Conservation (phyloP, 2,888 invertebrate genomes). For the Eilema depressum region DNA sequence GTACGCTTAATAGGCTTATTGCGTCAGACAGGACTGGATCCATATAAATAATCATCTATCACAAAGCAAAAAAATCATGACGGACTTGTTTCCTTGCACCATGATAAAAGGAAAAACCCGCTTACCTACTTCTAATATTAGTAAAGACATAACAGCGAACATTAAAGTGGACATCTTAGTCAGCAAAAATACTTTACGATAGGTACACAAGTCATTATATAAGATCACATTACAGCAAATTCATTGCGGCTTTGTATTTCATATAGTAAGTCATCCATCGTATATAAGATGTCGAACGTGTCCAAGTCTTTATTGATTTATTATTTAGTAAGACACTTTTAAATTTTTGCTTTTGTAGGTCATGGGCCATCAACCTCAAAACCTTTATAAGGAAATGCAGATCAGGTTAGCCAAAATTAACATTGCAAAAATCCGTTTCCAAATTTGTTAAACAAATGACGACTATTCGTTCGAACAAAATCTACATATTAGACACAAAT, state of each 20-base stretch:
- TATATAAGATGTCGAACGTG: conserved; percentile 52
- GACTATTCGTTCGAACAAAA: conserved; percentile 27
- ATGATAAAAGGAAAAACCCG: neutral
- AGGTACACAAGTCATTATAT: neutral
- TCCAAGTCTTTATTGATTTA: conserved; percentile 50
- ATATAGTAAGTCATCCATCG: conserved; percentile 23
- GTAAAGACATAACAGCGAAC: neutral
- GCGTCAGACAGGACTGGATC: neutral
- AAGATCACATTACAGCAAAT: conserved; percentile 1
- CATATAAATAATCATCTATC: neutral
- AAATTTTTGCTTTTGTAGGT: conserved; percentile 65
- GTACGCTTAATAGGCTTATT: neutral
- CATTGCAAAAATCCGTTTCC: conserved; percentile 68
- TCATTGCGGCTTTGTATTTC: conserved; percentile 3
- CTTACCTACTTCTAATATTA: neutral
- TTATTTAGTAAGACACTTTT: conserved; percentile 55
- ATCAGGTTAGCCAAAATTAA: conserved; percentile 66
- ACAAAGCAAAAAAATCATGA: neutral
- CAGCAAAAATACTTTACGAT: neutral
- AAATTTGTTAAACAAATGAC: conserved; percentile 49
- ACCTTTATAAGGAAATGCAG: conserved; percentile 71
- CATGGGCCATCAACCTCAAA: conserved; percentile 70
- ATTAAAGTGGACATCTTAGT: neutral
- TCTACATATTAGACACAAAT: conserved; percentile 8
- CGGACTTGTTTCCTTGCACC: neutral